phyloP scores from a whole-genome alignment of 1,140 invertebrate species.

The Megathymus violae region DNA sequence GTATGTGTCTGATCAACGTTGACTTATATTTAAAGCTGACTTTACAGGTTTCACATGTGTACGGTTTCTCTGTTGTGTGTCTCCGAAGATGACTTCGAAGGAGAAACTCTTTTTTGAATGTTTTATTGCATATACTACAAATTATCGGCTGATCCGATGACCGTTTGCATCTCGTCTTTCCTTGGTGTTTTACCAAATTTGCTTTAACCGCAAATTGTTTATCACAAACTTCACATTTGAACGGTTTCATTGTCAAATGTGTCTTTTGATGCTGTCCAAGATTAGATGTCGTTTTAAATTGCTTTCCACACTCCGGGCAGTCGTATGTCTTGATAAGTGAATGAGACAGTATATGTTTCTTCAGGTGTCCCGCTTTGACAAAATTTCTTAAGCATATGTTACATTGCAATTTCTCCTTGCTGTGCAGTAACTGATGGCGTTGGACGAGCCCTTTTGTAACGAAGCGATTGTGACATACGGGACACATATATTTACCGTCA shows the following conservation, averaged over 20 bases:
- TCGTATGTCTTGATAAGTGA: constrained; percentile 34
- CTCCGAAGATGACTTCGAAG: constrained; percentile 54
- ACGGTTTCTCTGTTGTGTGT: constrained; percentile 57
- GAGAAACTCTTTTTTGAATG: constrained; percentile 54
- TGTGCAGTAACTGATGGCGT: constrained; percentile 50
- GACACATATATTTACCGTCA: constrained; percentile 48
- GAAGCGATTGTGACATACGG: constrained; percentile 49
- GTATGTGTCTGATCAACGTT: constrained; percentile 54
- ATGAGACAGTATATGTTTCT: constrained; percentile 46
- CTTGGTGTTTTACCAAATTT: constrained; percentile 51
- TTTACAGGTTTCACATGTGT: constrained; percentile 52
- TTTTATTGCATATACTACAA: constrained; percentile 56
- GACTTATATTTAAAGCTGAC: constrained; percentile 66
- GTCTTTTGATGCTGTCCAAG: constrained; percentile 51
- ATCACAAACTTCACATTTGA: constrained; percentile 48
- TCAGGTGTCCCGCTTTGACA: constrained; percentile 36
- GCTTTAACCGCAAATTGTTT: constrained; percentile 47
- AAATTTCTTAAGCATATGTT: constrained; percentile 44
- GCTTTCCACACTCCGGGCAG: constrained; percentile 52
- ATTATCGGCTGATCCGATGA: constrained; percentile 35
- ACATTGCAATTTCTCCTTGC: constrained; percentile 44
- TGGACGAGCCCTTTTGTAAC: constrained; percentile 46
- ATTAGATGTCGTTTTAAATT: constrained; percentile 51
- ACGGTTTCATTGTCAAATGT: constrained; percentile 48
- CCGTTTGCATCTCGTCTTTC: constrained; percentile 42